Evolutionary conservation across 2,888 invertebrate species (phyloP).

Genomic region (Hartigia nigra): DNA sequence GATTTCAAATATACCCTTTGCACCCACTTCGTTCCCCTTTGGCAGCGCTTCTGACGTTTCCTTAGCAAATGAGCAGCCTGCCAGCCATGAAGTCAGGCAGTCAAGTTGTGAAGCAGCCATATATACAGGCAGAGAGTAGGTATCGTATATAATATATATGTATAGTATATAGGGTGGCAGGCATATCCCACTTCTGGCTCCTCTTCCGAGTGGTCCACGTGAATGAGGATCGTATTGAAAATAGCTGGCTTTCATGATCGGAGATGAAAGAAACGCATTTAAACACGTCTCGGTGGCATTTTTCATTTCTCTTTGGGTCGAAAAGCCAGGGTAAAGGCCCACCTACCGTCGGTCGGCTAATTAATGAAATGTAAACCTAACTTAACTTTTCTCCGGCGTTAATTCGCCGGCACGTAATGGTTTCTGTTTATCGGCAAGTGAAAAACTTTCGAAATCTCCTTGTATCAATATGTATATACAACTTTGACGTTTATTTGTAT

Average conservation of each 20-base stretch:
- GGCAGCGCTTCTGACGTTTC: background rate
- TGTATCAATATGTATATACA: background rate
- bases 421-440: background rate
- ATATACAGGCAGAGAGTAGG: background rate
- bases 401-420: background rate
- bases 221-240: slow-evolving; percentile 10
- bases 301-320: slow-evolving; percentile 1
- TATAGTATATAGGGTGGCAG: background rate
- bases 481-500: background rate
- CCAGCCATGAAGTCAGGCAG: background rate
- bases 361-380: slow-evolving; percentile 21
- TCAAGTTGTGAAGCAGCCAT: background rate
- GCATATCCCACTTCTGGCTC: slow-evolving; percentile 5
- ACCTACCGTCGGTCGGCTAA: slow-evolving; percentile 6
- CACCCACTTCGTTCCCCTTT: background rate
- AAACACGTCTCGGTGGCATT: slow-evolving; percentile 27
- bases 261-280: slow-evolving; percentile 36
- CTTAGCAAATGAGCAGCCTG: slow-evolving; percentile 2
- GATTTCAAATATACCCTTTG: background rate
- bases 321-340: background rate
- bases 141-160: background rate
- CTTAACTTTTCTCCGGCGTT: background rate
- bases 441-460: background rate
- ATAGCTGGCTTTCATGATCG: slow-evolving; percentile 1
- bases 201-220: background rate